Conservation (phyloP, 1,140 invertebrate species). For the Drosophila watanabei region DNA sequence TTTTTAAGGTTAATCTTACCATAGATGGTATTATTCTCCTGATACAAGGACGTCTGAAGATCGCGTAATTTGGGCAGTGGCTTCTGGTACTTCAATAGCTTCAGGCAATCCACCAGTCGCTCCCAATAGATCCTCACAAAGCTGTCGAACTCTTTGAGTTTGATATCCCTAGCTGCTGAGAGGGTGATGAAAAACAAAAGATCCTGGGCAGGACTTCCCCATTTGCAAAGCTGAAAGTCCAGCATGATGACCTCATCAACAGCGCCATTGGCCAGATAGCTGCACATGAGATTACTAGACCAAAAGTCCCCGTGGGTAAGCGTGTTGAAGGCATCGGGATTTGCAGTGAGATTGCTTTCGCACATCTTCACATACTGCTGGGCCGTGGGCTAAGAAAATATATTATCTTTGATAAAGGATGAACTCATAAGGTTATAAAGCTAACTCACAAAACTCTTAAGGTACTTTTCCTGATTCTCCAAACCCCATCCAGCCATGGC, state of each 20-base stretch:
- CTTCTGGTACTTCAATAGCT: constrained; percentile 54
- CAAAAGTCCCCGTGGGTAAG: constrained; percentile 88
- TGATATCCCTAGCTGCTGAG: constrained; percentile 61
- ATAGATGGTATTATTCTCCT: constrained; percentile 61
- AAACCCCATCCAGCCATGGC: constrained; percentile 63
- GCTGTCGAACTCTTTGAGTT: constrained; percentile 63
- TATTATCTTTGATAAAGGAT: background rate
- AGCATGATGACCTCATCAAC: constrained; percentile 76
- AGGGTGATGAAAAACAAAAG: constrained; percentile 78
- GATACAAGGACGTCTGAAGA: constrained; percentile 72
- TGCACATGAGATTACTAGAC: constrained; percentile 85
- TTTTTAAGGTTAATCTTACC: constrained; percentile 15
- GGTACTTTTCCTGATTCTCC: constrained; percentile 60
- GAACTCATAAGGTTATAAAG: background rate
- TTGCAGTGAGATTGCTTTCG: constrained; percentile 22
- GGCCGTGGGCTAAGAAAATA: constrained; percentile 41
- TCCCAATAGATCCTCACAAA: constrained; percentile 70
- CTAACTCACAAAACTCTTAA: constrained; percentile 60
- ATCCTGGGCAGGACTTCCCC: constrained; percentile 83
- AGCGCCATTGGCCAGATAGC: constrained; percentile 62
- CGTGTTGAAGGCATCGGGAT: constrained; percentile 87
- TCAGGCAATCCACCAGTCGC: constrained; percentile 61
- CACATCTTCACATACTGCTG: constrained; percentile 51
- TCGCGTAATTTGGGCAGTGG: constrained; percentile 79
- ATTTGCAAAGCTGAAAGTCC: constrained; percentile 85